These are phyloP conservation scores for Tamandua tetradactyla DNA, from an alignment of 2,797 vertebrate species.

Conservation along the genomic window DNA sequence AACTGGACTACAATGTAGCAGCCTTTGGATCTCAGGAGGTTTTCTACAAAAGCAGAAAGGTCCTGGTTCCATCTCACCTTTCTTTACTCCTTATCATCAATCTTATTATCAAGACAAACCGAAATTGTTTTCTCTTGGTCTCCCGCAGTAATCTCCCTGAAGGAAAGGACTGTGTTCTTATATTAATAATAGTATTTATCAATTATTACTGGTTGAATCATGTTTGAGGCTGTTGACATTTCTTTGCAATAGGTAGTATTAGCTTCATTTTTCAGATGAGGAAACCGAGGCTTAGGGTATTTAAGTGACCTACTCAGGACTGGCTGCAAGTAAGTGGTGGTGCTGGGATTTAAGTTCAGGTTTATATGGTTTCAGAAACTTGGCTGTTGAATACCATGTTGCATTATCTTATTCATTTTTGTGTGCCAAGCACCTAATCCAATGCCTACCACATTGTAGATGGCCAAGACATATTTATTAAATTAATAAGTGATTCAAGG, in stretches of 20 bases:
- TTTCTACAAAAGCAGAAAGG: neutral
- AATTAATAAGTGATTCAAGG: neutral
- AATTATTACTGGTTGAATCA: neutral
- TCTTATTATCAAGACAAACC: neutral
- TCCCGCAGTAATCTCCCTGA: neutral
- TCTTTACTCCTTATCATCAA: neutral
- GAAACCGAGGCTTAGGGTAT: no score
- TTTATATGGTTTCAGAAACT: neutral
- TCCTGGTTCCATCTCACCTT: neutral
- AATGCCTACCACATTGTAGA: neutral
- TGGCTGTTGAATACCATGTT: neutral
- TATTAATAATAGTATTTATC: no score
- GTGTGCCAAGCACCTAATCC: neutral
- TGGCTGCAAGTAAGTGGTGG: neutral
- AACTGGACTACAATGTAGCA: neutral
- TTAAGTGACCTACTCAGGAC: neutral
- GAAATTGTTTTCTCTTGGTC: neutral
- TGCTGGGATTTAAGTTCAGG: neutral
- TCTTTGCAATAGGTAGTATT: neutral
- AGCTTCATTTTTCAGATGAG: no score
- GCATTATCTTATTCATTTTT: neutral
- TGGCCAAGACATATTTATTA: neutral
- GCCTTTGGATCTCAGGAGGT: neutral
- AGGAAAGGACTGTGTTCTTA: neutral
- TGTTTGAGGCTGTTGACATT: neutral